These are phyloP conservation scores for Lepidostoma basale DNA, from an alignment of 1,140 invertebrate species.

Conservation along the genomic window DNA sequence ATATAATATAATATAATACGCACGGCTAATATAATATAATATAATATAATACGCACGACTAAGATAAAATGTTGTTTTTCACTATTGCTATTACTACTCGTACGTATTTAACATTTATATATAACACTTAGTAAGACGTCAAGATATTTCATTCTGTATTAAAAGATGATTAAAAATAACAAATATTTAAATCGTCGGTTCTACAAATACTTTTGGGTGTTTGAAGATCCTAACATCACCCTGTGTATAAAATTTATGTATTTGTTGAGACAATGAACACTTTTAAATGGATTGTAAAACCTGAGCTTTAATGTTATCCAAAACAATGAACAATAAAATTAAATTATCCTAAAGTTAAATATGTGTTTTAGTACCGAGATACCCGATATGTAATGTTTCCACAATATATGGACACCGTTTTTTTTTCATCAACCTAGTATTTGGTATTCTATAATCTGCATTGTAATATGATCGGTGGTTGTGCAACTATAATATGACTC, in stretches of 20 bases:
- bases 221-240: too few relatives aligned
- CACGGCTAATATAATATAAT: too few relatives aligned
- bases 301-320: not conserved
- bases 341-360: not conserved
- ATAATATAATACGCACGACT: too few relatives aligned
- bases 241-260: too few relatives aligned
- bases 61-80: too few relatives aligned
- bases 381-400: not conserved
- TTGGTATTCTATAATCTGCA: too few relatives aligned
- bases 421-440: too few relatives aligned
- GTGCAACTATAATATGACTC: not conserved
- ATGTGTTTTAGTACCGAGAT: not conserved
- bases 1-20: not conserved
- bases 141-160: not conserved
- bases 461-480: not conserved
- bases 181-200: not conserved
- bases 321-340: conserved; percentile 28
- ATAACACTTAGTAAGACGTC: not conserved
- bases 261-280: conserved; percentile 9
- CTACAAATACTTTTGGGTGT: not conserved
- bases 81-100: too few relatives aligned
- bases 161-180: not conserved
- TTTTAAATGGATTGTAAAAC: conserved; percentile 11
- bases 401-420: too few relatives aligned
- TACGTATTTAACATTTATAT: too few relatives aligned